These are phyloP conservation scores for Rhadina sibilatrix DNA, from an alignment of 2,113 vertebrate genomes.

Conservation along the genomic window DNA sequence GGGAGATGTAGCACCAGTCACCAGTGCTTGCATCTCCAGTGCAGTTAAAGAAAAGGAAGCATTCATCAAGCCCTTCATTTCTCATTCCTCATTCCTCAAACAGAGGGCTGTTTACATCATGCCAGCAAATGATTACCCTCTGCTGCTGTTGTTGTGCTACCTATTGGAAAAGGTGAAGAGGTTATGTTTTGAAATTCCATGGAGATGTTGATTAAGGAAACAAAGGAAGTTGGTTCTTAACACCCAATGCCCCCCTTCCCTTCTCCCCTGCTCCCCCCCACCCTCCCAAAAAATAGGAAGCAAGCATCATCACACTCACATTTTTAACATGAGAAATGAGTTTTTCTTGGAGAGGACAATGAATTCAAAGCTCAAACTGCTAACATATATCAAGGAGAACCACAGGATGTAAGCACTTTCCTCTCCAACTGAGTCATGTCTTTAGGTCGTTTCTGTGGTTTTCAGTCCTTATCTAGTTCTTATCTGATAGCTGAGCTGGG, in stretches of 20 bases:
- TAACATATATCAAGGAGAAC: neutral
- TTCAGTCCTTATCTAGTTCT: neutral
- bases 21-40: neutral
- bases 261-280: accelerated
- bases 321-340: neutral
- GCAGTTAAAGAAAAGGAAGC: constrained; percentile 22
- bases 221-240: constrained; percentile 38
- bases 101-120: constrained; percentile 48
- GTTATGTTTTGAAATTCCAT: constrained; percentile 50
- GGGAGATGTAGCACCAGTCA: constrained; percentile 11
- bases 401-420: neutral
- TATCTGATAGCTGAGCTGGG: neutral
- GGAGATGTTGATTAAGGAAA: constrained; percentile 61
- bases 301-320: neutral
- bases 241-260: neutral
- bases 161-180: constrained; percentile 56
- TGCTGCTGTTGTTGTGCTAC: constrained; percentile 44
- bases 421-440: neutral
- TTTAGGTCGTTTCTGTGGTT: neutral
- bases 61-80: constrained; percentile 31
- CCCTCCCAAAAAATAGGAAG: neutral
- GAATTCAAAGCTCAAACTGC: neutral
- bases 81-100: constrained; percentile 61
- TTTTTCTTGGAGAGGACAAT: neutral
- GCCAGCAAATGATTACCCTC: constrained; percentile 56